Evolutionary conservation across 2,888 invertebrate species (phyloP), one percentile per base, ranked within the genome.

Genomic region (Dasysyrphus tricinctus): DNA sequence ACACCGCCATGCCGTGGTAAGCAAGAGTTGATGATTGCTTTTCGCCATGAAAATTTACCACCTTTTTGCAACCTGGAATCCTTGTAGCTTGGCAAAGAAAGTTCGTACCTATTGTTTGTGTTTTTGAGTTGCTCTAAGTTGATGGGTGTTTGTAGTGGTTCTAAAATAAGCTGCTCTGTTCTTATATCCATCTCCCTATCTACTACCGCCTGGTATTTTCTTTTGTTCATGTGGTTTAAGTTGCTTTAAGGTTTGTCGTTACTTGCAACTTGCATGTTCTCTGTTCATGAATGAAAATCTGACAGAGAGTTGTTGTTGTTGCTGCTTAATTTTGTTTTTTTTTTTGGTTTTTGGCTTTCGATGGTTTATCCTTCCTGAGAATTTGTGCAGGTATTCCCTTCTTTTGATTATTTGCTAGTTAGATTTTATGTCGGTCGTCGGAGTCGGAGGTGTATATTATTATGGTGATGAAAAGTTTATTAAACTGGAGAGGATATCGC

Each of bases 91-190:
- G 77, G 81, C 37, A 77, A 39, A 37, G 67, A 65, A 77, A 67
- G 9, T 67, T 77, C 73, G 29, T 57, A 56, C 8, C 8, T 56
- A 24, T 61, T 61, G 61, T 61, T 47, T 76, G 77, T 72, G 76
- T 81, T 80, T 59, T 77, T 42, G 61, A 24, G 67, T 67, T 72
- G 65, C 32, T 69, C 69, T 74, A 69, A 80, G 84, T 84, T 80
- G 57, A 80, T 42, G 29, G 80, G 85, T 77, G 85, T 77, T 77
- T 73, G 73, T 61, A 56, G 80, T 59, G 85, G 85, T 85, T 85
- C 80, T 42, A 9, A 61, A 80, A 69, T 85, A 77, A 81, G 69
- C 77, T 73, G 44, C 59, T 72, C 57, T 73, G 14, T 47, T 44
- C 29, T 47, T 65, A 29, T 63, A 63, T 29, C 24, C 24, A 24